Percentiles rank a stretch among this genome's conserved stretches.
Evolutionary conservation across 2,888 invertebrate genomes (phyloP).

Genomic region (Melanostoma scalare): DNA sequence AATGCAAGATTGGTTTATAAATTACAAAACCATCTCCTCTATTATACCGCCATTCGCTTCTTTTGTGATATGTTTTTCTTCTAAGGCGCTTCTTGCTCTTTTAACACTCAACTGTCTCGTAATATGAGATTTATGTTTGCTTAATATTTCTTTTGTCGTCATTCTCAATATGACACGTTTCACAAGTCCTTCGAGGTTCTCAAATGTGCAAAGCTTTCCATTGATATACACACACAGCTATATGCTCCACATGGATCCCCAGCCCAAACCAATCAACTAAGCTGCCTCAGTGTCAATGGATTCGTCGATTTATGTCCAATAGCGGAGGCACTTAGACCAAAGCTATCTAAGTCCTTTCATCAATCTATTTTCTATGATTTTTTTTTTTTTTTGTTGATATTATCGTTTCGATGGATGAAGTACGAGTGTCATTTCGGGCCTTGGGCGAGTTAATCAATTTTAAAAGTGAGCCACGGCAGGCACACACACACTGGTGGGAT

Average conservation of each 20-base stretch:
- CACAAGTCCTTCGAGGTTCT: conserved; percentile 40
- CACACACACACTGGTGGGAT: conserved; percentile 6
- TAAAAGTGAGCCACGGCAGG: conserved; percentile 51
- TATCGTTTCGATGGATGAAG: conserved; percentile 31
- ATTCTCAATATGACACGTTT: conserved; percentile 61
- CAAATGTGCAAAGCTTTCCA: conserved; percentile 33
- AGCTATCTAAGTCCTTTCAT: conserved; percentile 66
- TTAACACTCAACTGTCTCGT: conserved; percentile 70
- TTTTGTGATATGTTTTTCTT: conserved; percentile 36
- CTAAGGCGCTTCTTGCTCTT: conserved; percentile 44
- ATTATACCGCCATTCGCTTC: not conserved
- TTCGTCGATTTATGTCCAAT: conserved; percentile 69
- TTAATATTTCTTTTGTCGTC: conserved; percentile 62
- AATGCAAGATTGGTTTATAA: conserved; percentile 68
- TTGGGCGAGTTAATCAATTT: conserved; percentile 66
- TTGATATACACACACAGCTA: not conserved
- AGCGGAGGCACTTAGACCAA: conserved; percentile 66
- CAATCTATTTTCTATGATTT: conserved; percentile 59
- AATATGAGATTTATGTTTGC: conserved; percentile 71
- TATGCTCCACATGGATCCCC: not conserved
- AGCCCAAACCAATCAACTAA: conserved; percentile 65
- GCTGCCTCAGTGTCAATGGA: conserved; percentile 69
- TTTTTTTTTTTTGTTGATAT: conserved; percentile 28
- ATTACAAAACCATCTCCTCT: conserved; percentile 46
- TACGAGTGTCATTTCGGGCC: conserved; percentile 20